phyloP scores from a whole-genome alignment of 2,888 invertebrate species.

The Hyles lineata region DNA sequence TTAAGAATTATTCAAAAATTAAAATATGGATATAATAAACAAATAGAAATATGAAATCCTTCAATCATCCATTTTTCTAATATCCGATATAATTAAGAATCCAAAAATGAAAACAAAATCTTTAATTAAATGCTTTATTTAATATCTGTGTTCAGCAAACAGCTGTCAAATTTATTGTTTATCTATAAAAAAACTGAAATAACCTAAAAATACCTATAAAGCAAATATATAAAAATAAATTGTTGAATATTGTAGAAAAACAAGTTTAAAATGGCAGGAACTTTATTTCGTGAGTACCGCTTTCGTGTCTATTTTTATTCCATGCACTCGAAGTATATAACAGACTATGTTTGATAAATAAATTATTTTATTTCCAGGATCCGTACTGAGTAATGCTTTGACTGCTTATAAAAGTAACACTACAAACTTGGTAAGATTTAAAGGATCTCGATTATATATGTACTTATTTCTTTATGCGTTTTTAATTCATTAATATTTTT shows the following conservation, averaged over 20 bases:
- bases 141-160: no score
- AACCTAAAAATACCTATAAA: constrained; percentile 39
- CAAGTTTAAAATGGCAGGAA: constrained; percentile 58
- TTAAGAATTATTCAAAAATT: not conserved
- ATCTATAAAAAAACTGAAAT: constrained; percentile 37
- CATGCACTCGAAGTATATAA: no score
- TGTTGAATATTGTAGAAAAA: constrained; percentile 23
- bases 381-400: constrained; percentile 61
- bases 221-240: constrained; percentile 30
- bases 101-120: no score
- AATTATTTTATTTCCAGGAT: constrained; percentile 60
- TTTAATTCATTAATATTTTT: constrained; percentile 40
- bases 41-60: no score
- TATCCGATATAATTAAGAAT: no score
- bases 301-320: not conserved
- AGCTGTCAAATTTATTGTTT: not conserved
- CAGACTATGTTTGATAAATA: no score
- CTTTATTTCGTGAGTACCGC: constrained; percentile 67
- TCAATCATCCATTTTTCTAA: no score
- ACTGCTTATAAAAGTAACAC: constrained; percentile 60
- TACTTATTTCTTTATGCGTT: not conserved
- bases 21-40: not conserved
- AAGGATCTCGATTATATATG: not conserved
- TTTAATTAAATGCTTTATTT: no score
- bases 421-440: constrained; percentile 61